A percentile compares a stretch with the other conserved stretches of the same genome.
Evolutionary conservation across 1,140 invertebrate genomes (phyloP).

Genomic region (Rhyzopertha dominica): DNA sequence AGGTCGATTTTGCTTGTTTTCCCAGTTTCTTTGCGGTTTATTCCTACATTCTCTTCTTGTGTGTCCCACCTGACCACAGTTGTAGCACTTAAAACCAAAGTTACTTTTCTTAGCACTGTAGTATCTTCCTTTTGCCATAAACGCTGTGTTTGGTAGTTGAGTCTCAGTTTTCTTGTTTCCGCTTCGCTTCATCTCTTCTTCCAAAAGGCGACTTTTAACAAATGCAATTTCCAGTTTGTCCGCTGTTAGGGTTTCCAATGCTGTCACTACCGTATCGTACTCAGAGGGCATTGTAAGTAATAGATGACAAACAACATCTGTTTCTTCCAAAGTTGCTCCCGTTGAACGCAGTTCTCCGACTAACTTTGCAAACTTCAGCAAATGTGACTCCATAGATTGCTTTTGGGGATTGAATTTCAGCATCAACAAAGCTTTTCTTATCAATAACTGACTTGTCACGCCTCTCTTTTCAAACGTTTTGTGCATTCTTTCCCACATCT

Average conservation of each 20-base stretch:
- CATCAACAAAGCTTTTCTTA: too few relatives aligned
- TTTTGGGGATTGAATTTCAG: too few relatives aligned
- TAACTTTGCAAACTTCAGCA: constrained; percentile 16
- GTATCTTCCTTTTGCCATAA: too few relatives aligned
- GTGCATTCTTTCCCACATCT: too few relatives aligned
- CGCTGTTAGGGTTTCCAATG: constrained; percentile 44
- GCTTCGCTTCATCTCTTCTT: constrained; percentile 13
- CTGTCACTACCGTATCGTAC: constrained; percentile 43
- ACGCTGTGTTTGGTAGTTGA: too few relatives aligned
- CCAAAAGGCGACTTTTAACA: constrained; percentile 15
- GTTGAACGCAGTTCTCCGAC: constrained; percentile 19
- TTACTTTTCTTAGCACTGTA: not conserved
- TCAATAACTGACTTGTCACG: too few relatives aligned
- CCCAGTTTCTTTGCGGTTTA: constrained; percentile 2
- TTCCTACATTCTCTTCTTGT: constrained; percentile 5
- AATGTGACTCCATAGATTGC: constrained; percentile 13
- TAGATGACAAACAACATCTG: constrained; percentile 38
- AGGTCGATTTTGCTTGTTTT: not conserved
- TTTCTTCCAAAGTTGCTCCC: constrained; percentile 24
- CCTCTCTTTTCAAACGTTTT: too few relatives aligned
- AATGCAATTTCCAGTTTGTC: constrained; percentile 35
- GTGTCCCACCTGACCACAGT: constrained; percentile 11
- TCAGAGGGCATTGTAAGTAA: constrained; percentile 38
- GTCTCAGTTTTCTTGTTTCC: not conserved
- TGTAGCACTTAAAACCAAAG: constrained; percentile 8